Conservation (phyloP, 2,113 vertebrate species). For the Gavia stellata region DNA sequence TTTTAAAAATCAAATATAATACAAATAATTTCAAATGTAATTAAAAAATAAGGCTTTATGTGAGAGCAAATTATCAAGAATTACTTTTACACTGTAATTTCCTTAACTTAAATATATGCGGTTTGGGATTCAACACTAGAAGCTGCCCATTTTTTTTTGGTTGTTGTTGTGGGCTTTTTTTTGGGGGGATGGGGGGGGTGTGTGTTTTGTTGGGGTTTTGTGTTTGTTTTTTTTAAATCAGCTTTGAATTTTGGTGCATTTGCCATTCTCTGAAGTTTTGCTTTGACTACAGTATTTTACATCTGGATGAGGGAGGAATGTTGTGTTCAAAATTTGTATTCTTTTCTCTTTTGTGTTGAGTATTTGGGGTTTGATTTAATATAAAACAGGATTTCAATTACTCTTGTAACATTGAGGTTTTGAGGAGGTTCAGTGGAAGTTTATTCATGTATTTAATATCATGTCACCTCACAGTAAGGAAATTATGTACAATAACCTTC, state of each 20-base stretch:
- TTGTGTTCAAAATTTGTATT: not conserved
- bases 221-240: not conserved
- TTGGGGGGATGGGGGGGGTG: accelerated
- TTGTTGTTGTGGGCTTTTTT: not conserved
- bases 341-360: not conserved
- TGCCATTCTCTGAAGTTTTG: not conserved
- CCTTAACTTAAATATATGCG: not conserved
- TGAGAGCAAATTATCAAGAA: not conserved
- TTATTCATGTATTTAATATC: not conserved
- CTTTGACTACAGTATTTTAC: not conserved
- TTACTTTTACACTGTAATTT: not conserved
- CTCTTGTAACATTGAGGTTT: not conserved
- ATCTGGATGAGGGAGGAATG: not conserved
- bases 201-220: not conserved
- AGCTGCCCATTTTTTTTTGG: not conserved
- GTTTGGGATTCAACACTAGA: not conserved
- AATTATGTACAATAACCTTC: not conserved
- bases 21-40: not conserved
- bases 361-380: not conserved
- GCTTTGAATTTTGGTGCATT: not conserved
- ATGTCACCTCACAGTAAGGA: not conserved
- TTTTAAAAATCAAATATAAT: not conserved
- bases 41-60: not conserved
- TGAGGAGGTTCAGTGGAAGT: not conserved
- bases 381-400: not conserved